phyloP scores from a whole-genome alignment of 1,140 invertebrate species.

The Paramacrobiotus metropolitanus region DNA sequence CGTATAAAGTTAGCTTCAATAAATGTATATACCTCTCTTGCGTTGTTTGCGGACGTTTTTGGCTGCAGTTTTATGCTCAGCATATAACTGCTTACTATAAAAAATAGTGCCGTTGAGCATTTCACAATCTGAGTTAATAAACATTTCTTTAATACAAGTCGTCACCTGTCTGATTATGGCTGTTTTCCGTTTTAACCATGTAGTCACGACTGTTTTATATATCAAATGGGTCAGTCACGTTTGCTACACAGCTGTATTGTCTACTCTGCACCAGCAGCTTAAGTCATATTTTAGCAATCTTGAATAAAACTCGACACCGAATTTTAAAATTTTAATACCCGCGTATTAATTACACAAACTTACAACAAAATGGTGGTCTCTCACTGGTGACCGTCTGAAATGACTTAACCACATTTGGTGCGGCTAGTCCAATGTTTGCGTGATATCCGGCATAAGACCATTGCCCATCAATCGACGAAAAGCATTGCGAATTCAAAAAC shows the following conservation, averaged over 20 bases:
- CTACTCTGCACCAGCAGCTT: too few relatives aligned
- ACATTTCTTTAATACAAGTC: too few relatives aligned
- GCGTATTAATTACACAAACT: background rate
- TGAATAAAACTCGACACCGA: too few relatives aligned
- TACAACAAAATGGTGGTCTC: background rate
- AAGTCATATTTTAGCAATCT: too few relatives aligned
- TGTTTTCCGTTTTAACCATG: background rate
- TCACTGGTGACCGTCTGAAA: background rate
- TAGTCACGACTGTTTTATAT: background rate
- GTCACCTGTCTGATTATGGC: too few relatives aligned
- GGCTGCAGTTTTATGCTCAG: too few relatives aligned
- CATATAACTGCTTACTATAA: too few relatives aligned
- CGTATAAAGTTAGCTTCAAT: too few relatives aligned
- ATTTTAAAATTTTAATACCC: background rate
- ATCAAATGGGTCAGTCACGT: background rate
- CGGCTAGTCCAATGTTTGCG: background rate
- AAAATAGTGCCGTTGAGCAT: too few relatives aligned
- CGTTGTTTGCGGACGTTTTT: too few relatives aligned
- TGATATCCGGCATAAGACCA: background rate
- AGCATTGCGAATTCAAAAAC: background rate
- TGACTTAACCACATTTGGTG: background rate
- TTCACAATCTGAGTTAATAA: too few relatives aligned
- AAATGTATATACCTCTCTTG: too few relatives aligned
- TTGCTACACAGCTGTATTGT: background rate
- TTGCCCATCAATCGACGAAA: background rate